These are phyloP conservation scores for Pararge aegeria DNA, from an alignment of 1,140 invertebrate genomes.

Conservation along the genomic window DNA sequence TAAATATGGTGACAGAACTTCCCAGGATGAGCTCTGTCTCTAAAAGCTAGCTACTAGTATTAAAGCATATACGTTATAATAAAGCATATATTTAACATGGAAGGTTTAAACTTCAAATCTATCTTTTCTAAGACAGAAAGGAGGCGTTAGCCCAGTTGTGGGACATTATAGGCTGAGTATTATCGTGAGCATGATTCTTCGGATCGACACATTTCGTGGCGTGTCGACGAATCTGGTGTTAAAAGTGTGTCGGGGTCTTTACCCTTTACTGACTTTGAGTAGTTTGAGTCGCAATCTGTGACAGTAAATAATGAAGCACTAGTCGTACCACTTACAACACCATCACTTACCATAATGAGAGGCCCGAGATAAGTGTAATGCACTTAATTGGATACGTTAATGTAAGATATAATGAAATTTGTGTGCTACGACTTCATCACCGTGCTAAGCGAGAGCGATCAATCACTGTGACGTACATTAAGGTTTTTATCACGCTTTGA, in stretches of 20 bases:
- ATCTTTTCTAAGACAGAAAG: no score
- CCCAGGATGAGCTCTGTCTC: no score
- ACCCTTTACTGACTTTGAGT: not conserved
- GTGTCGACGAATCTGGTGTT: no score
- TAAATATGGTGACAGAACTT: no score
- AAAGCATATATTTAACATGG: no score
- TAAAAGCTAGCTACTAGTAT: no score
- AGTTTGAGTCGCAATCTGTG: slow-evolving; percentile 23
- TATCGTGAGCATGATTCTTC: no score
- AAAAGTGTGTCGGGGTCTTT: not conserved
- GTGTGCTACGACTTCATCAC: slow-evolving; percentile 26
- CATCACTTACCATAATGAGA: slow-evolving; percentile 64
- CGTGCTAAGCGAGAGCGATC: slow-evolving; percentile 29
- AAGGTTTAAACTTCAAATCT: no score
- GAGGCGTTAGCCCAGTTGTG: no score
- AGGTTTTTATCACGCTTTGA: not conserved
- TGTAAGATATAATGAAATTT: slow-evolving; percentile 43
- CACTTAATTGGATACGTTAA: slow-evolving; percentile 65
- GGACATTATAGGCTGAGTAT: no score
- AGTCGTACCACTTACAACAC: slow-evolving; percentile 52
- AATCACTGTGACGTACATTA: slow-evolving; percentile 23
- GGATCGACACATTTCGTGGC: no score
- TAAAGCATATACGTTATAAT: no score
- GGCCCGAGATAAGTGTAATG: slow-evolving; percentile 60
- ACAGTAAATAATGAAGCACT: slow-evolving; percentile 57